Evolutionary conservation across 2,113 vertebrate genomes (phyloP), one percentile per base, ranked within the genome.

Genomic region (Pantherophis guttatus): DNA sequence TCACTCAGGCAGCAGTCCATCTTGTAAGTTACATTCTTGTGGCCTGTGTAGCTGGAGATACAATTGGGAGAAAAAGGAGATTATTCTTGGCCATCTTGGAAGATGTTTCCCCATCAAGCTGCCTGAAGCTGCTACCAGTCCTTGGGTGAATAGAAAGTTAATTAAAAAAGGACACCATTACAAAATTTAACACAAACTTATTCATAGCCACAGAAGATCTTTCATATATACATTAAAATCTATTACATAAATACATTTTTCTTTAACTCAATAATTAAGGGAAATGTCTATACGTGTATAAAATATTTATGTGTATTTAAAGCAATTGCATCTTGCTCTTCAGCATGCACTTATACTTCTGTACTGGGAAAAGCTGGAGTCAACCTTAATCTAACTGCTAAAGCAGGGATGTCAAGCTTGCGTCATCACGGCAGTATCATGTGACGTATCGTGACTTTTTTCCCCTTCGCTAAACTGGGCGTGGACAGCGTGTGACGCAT

Each of bases 1-100:
- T 98, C 98, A 0, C 98, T 98, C 24, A 99, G 97, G 89, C 98
- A 99, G 75, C 99, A 99, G 95, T 99, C 99, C 96, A 99, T 97
- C 95, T 99, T 98, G 95, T 99, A 99, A 8, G 98, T 95, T 3
- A 97, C 98, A 97, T 99, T 99, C 96, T 97, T 98, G 95, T 99
- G 99, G 8, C 99, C 99, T 0, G 93, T 98, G 95, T 98, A 99
- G 94, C 99, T 99, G 95, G 53, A 53, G 33, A 24, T n/a, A 48
- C 13, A 39, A 26, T 50, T 81, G 55, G 0, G 23, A 55, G 57
- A 3, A 24, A 0, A 0, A 0, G 26, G 26, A n/a, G 26, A 92
- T 53, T 15, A 33, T 19, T 86, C 55, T 48, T 62, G 91, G 7
- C 15, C 48, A 52, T 39, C n/a, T 87, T 55, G 89, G 29, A 26